phyloP scores from a whole-genome alignment of 1,140 invertebrate genomes.

The Stegodyphus dumicola region DNA sequence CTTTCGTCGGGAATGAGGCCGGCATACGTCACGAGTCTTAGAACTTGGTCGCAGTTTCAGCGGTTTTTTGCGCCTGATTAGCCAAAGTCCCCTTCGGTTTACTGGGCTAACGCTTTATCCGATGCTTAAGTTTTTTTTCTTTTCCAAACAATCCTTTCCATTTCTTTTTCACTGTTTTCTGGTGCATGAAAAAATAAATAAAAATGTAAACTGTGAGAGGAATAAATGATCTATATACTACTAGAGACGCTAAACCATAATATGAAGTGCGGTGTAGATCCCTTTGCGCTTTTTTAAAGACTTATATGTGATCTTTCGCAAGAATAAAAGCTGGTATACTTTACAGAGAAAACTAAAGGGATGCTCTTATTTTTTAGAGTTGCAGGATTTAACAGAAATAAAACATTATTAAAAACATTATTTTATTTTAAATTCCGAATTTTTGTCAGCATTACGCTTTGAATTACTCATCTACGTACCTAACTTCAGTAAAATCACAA shows the following conservation, averaged over 20 bases:
- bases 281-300: too few species aligned
- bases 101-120: constrained; percentile 26
- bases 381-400: too few species aligned
- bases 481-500: too few species aligned
- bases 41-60: constrained; percentile 41
- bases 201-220: neutral
- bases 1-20: constrained; percentile 7
- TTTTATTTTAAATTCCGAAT: too few species aligned
- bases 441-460: too few species aligned
- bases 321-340: too few species aligned
- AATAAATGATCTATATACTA: constrained; percentile 5
- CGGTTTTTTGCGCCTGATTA: constrained; percentile 38
- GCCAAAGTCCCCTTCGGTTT: neutral
- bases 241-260: neutral
- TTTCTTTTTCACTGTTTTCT: neutral
- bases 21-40: constrained; percentile 38
- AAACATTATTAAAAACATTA: too few species aligned
- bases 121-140: constrained; percentile 12
- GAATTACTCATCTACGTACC: too few species aligned
- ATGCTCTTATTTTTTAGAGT: too few species aligned
- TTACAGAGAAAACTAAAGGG: too few species aligned
- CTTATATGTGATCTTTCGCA: too few species aligned
- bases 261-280: too few species aligned
- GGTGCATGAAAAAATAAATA: neutral
- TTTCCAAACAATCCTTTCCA: neutral